Evolutionary conservation across 2,888 invertebrate species (phyloP).

Genomic region (Scaptomyza parva): DNA sequence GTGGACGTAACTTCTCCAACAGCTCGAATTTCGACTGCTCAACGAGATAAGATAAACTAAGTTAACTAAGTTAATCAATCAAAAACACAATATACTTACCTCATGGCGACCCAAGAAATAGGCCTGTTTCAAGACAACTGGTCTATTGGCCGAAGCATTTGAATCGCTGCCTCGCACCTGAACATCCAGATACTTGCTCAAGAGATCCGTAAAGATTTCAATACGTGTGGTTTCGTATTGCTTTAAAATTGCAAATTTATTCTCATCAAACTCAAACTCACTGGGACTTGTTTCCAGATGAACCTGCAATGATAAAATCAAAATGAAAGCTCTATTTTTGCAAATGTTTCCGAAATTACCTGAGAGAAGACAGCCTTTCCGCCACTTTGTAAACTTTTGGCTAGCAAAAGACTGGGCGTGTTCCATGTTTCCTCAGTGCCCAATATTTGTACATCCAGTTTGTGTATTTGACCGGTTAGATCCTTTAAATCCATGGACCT

Average conservation of each 20-base stretch:
- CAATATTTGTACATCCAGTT: slow-evolving; percentile 90
- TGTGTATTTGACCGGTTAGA: slow-evolving; percentile 87
- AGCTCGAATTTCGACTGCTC: slow-evolving; percentile 90
- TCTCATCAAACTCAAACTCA: slow-evolving; percentile 88
- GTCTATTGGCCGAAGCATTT: slow-evolving; percentile 2
- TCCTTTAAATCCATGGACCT: slow-evolving; percentile 86
- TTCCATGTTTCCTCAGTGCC: slow-evolving; percentile 95
- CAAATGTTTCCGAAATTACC: slow-evolving; percentile 83
- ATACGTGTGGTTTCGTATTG: slow-evolving; percentile 90
- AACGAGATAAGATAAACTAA: slow-evolving; percentile 10
- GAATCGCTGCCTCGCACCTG: slow-evolving; percentile 52
- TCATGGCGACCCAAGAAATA: slow-evolving; percentile 93
- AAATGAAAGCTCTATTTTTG: not conserved
- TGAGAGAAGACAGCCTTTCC: slow-evolving; percentile 93
- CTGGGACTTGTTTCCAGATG: slow-evolving; percentile 92
- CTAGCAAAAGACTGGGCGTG: slow-evolving; percentile 92
- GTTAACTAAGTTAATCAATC: not conserved
- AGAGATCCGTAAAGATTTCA: slow-evolving; percentile 91
- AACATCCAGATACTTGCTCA: slow-evolving; percentile 88
- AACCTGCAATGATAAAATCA: slow-evolving; percentile 86
- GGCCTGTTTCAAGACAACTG: slow-evolving; percentile 86
- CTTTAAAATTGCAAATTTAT: slow-evolving; percentile 86
- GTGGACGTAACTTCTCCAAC: slow-evolving; percentile 87
- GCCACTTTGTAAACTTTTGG: slow-evolving; percentile 87
- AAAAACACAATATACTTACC: slow-evolving; percentile 85